Conservation (phyloP, 2,888 invertebrate species). For the Clanis bilineata region DNA sequence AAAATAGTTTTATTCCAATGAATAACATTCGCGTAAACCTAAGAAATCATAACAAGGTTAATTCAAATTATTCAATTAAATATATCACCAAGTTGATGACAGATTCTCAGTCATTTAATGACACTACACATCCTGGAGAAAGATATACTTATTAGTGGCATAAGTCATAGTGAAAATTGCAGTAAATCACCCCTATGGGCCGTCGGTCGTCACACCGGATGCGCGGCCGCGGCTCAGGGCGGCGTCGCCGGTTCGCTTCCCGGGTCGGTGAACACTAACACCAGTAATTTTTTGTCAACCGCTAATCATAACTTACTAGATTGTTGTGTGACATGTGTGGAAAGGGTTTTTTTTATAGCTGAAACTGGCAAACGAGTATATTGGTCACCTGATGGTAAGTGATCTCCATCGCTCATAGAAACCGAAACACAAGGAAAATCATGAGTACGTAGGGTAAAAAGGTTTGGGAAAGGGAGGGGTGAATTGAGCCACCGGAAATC, state of each 20-base stretch:
- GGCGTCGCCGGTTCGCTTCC: constrained; percentile 31
- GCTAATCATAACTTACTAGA: constrained; percentile 50
- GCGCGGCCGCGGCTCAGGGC: constrained; percentile 29
- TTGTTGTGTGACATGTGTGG: constrained; percentile 24
- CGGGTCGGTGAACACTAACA: constrained; percentile 60
- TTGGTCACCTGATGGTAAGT: too few species aligned
- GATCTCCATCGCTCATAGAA: too few species aligned
- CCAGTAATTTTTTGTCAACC: constrained; percentile 67
- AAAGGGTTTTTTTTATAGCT: constrained; percentile 1
- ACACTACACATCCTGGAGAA: not conserved
- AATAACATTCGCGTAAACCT: too few species aligned
- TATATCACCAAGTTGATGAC: not conserved
- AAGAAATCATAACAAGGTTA: too few species aligned
- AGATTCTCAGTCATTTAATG: not conserved
- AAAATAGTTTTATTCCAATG: too few species aligned
- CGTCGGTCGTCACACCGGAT: constrained; percentile 47
- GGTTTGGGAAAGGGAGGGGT: too few species aligned
- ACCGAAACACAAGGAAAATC: too few species aligned
- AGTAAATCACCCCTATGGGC: constrained; percentile 31
- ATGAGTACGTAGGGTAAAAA: too few species aligned
- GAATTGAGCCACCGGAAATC: too few species aligned
- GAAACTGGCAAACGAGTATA: too few species aligned
- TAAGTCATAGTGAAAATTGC: constrained; percentile 12
- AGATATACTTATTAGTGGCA: constrained; percentile 9
- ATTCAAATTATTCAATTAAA: too few species aligned